Base-by-base conservation (phyloP, 1,140 invertebrate genomes). In the Drosophila varians region DNA sequence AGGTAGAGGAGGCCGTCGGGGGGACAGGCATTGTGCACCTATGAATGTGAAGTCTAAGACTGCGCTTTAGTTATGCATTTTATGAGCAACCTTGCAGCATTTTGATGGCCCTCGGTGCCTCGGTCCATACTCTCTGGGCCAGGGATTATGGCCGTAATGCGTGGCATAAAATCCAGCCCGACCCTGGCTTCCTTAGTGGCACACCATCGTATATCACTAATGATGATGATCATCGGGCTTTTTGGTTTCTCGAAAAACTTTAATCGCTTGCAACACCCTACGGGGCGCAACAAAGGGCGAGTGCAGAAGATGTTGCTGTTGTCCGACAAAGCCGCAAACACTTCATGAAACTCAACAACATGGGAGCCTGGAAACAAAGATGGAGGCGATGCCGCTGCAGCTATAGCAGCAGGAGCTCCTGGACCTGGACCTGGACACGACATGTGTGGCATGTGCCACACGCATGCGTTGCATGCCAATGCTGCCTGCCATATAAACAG, bases 391-490 rank as follows among this genome's bases (percentile, higher is more conserved):
- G 47, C 18, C 14, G 31, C 3, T 42, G 46, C 26, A n/a, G 31
- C 3, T 42, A 38, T 21, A n/a, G 25, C 12, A 68, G 25, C 1
- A 26, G 45, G 16, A 68, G 49, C 45, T 36, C 19, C 45, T 16
- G 25, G 36, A 21, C 21, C 21, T 16, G 25, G 36, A 36, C 51
- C 54, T 75, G 43, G 71, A 46, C 46, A 68, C 61, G 60, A 66
- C 64, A 68, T 66, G 64, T 66, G 66, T 54, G 77, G 60, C 60
- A 80, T 76, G 58, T 77, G 77, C 47, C 73, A 69, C 49, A 83
- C 61, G 68, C 77, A 77, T 61, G 69, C 64, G 78, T 77, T 74
- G 74, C 77, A 77, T 73, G 45, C 73, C 69, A 78, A 74, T 68
- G 75, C 45, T 58, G 61, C 36, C 57, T 74, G 69, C 70, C 58